These are phyloP conservation scores for Drosophila kuntzei DNA, from an alignment of 2,888 invertebrate species.

Conservation along the genomic window DNA sequence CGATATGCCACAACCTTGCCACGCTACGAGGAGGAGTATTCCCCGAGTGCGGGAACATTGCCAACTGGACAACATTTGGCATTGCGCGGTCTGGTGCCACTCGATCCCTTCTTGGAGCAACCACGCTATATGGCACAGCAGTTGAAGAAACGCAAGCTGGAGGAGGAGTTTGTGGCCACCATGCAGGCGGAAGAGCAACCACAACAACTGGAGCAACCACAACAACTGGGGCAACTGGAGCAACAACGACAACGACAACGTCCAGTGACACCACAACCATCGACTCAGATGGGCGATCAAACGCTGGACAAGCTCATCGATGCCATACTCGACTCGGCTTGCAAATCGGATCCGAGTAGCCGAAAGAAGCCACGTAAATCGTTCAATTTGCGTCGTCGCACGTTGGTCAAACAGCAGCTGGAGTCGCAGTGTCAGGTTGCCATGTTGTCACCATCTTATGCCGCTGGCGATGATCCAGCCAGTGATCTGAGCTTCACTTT, in stretches of 20 bases:
- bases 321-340: conserved; percentile 84
- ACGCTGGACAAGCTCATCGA: conserved; percentile 85
- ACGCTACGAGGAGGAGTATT: conserved; percentile 84
- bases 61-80: conserved; percentile 82
- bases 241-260: conserved; percentile 13
- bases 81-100: conserved; percentile 79
- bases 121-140: conserved; percentile 79
- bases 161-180: conserved; percentile 74
- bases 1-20: conserved; percentile 84
- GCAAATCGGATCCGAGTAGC: conserved; percentile 78
- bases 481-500: conserved; percentile 83
- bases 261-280: conserved; percentile 68
- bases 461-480: conserved; percentile 85
- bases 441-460: conserved; percentile 83
- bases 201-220: not conserved
- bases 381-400: conserved; percentile 82
- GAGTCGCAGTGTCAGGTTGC: conserved; percentile 57
- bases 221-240: not conserved
- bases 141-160: conserved; percentile 75
- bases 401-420: conserved; percentile 77
- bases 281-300: conserved; percentile 83
- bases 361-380: conserved; percentile 77
- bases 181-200: conserved; percentile 16
- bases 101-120: conserved; percentile 83
- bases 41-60: conserved; percentile 75